Conservation (phyloP, 2,797 vertebrate species). For the Oreochromis grahami region DNA sequence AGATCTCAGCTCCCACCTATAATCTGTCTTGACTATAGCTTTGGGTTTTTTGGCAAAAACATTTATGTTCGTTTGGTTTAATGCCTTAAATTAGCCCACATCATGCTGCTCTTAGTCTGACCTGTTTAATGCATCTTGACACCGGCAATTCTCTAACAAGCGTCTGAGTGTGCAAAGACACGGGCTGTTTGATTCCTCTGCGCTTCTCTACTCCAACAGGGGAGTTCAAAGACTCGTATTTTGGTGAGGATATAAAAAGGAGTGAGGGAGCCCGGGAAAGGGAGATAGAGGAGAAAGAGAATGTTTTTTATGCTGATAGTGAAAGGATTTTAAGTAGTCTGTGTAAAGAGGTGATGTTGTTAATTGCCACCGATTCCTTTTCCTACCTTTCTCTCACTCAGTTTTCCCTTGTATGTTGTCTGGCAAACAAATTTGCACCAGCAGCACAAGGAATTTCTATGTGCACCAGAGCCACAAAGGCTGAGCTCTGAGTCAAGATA, state of each 20-base stretch:
- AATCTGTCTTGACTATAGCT: constrained; percentile 59
- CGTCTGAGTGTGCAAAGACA: constrained; percentile 33
- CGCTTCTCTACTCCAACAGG: constrained; percentile 13
- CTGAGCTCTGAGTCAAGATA: constrained; percentile 51
- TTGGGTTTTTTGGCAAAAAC: constrained; percentile 66
- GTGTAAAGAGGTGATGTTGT: constrained; percentile 53
- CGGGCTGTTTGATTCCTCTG: constrained; percentile 26
- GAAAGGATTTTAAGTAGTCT: constrained; percentile 51
- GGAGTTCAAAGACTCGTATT: constrained; percentile 54
- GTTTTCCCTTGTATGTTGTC: neutral
- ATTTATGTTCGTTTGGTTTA: constrained; percentile 60
- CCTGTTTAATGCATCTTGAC: constrained; percentile 62
- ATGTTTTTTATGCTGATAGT: constrained; percentile 13
- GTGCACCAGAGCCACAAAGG: constrained; percentile 30
- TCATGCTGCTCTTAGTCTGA: constrained; percentile 38
- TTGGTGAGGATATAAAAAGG: constrained; percentile 36
- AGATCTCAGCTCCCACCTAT: constrained; percentile 42
- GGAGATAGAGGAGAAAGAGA: neutral
- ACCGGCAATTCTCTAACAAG: constrained; percentile 52
- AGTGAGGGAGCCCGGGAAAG: constrained; percentile 28
- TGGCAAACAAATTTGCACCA: constrained; percentile 52
- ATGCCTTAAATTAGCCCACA: constrained; percentile 57
- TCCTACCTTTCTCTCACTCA: neutral
- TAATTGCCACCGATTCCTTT: constrained; percentile 61
- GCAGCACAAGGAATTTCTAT: constrained; percentile 44